Conservation (phyloP, 2,797 vertebrate species). For the Chromis chromis region DNA sequence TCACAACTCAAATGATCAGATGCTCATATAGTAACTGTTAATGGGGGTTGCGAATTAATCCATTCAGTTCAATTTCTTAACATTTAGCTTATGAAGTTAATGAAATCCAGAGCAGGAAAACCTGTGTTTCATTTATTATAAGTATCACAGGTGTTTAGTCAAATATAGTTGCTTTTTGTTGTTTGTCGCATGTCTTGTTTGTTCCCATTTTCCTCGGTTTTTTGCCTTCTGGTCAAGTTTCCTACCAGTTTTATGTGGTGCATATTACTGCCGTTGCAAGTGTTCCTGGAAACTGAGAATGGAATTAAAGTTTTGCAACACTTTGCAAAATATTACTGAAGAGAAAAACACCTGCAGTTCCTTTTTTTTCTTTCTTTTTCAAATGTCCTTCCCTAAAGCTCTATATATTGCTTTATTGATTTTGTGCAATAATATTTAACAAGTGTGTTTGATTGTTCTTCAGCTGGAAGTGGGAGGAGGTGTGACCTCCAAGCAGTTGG, state of each 20-base stretch:
- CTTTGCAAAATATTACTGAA: slow-evolving; percentile 24
- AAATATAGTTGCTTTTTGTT: slow-evolving; percentile 29
- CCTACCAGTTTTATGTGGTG: slow-evolving; percentile 33
- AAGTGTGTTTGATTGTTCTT: slow-evolving; percentile 29
- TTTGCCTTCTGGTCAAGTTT: slow-evolving; percentile 52
- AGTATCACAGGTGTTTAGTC: slow-evolving; percentile 29
- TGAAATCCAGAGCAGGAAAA: background rate
- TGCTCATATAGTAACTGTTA: slow-evolving; percentile 22
- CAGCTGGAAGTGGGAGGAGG: slow-evolving; percentile 91
- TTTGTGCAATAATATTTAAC: slow-evolving; percentile 2
- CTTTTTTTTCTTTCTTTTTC: slow-evolving; percentile 3
- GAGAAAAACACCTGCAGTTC: slow-evolving; percentile 29
- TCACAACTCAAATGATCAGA: slow-evolving; percentile 26
- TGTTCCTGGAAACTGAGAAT: slow-evolving; percentile 39
- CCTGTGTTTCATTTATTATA: background rate
- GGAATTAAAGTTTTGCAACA: slow-evolving; percentile 35
- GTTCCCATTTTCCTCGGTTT: slow-evolving; percentile 47
- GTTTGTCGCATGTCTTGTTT: slow-evolving; percentile 42
- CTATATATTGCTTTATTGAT: slow-evolving; percentile 7
- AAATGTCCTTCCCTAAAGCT: background rate
- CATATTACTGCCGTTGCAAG: slow-evolving; percentile 22
- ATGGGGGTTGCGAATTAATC: slow-evolving; percentile 26
- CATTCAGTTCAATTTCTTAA: slow-evolving; percentile 34
- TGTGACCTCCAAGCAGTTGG: slow-evolving; percentile 84
- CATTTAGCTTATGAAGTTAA: slow-evolving; percentile 33